Base-by-base conservation (phyloP, 2,113 vertebrate species). In the Climacteris rufus region DNA sequence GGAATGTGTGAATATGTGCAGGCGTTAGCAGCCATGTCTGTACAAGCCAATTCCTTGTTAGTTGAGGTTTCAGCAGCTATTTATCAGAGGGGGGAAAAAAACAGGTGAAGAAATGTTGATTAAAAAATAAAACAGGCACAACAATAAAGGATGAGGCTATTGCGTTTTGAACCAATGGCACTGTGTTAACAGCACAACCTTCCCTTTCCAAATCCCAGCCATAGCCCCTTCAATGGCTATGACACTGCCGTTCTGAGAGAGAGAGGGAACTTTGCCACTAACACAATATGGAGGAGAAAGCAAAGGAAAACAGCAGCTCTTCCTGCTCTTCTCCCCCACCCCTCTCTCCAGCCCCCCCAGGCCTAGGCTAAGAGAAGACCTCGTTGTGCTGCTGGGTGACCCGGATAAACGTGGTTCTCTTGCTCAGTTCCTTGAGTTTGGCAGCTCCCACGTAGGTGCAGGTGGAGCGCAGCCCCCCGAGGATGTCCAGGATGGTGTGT, bases 401-500 rank as follows among this genome's bases (percentile, higher is more conserved):
- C 5, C 99, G 98, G 97, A 99, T 99, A 94, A 99, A 99, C 0
- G 99, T 99, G 3, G 99, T 99, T 93, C 99, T 98, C 90, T 98
- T 97, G 97, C 99, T 99, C 91, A 99, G 98, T 97, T 99, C 99
- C 94, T 99, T 99, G 76, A 99, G 99, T 91, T 98, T 99, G 95
- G 99, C 99, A 5, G 99, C 99, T 77, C 99, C 99, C 93, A 99
- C 99, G 0, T 99, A 99, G 59, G 99, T 99, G 96, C 99, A 99
- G 80, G 99, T 99, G 91, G 99, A 99, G 76, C 99, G 98, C 76
- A 99, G 98, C 21, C 99, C 99, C 4, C 99, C 99, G 0, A 99
- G 96, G 92, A 99, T 98, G 83, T 99, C 99, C 42, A 97, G 98
- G 87, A 99, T 98, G 27, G 99, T 99, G 97, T 98, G 95, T 88